Conservation (phyloP, 2,888 invertebrate genomes). For the Rhimphoctona megacephalus region DNA sequence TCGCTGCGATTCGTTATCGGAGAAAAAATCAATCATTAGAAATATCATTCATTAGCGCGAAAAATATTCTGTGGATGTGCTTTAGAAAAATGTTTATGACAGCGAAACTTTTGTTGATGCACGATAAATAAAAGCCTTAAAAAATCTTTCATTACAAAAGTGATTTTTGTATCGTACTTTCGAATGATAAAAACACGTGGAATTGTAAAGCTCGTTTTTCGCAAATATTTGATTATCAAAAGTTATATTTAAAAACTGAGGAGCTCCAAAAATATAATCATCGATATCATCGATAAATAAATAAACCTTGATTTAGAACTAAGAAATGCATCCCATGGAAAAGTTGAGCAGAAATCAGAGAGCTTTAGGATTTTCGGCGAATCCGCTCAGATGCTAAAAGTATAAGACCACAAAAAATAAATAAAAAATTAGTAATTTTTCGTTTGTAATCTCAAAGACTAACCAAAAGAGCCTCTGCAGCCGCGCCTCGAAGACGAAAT, state of each 20-base stretch:
- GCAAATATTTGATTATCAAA: neutral
- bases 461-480: constrained; percentile 34
- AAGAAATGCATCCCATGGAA: neutral
- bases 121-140: neutral
- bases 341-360: neutral
- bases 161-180: neutral
- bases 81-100: neutral
- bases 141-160: neutral
- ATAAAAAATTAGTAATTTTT: constrained; percentile 13
- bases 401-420: neutral
- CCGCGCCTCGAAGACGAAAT: constrained; percentile 67
- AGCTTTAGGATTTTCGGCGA: neutral
- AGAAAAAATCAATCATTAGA: neutral
- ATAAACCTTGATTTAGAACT: neutral
- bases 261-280: neutral
- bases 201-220: neutral
- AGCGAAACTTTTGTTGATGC: neutral
- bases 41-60: neutral
- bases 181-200: neutral
- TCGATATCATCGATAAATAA: neutral
- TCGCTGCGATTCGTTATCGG: neutral
- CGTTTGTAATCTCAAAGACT: constrained; percentile 25
- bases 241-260: neutral
- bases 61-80: neutral
- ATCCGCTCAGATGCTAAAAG: neutral